Evolutionary conservation across 2,113 vertebrate genomes (phyloP), one percentile per base, ranked within the genome.

Genomic region (Apus apus): DNA sequence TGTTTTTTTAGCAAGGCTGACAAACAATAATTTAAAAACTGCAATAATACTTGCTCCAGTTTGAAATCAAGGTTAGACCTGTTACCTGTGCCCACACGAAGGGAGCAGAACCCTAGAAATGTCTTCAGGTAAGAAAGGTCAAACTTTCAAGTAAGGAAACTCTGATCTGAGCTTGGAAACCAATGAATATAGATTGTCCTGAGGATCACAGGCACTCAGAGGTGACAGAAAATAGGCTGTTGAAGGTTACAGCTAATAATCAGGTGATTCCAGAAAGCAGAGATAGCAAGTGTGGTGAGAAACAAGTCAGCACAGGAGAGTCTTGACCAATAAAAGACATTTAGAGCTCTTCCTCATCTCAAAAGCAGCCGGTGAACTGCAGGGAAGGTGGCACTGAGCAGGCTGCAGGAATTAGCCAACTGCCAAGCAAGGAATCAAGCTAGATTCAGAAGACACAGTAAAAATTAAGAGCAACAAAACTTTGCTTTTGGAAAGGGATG

Each of bases 221-320:
- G 58, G 36, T 34, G 27, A 51, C 78, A 76, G 50, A 40, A 64
- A 89, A 81, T 15, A 53, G 45, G 21, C 38, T 53, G 18, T 2
- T 53, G 61, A 54, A 90, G 27, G 22, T 30, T 27, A 46, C n/a
- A 90, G 57, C 36, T 68, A 34, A 16, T 15, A n/a, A 62, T 34
- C 34, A 34, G 25, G 15, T 1, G 3, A 68, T 22, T 81, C 46
- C 53, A 60, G 58, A 77, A 81, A 76, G 54, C 19, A 34, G 15
- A 11, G 0, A 0, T 30, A 56, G 48, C n/a, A 38, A 62, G 45
- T 1, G 3, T 11, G 21, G 46, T 5, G 21, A 78, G 72, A 89
- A 72, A 27, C 25, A 43, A 74, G 19, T 36, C 26, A 75, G 15
- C 34, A 20, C 10, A 36, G 54, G 15, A 29, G 20, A 57, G 43